Evolutionary conservation across 2,888 invertebrate genomes (phyloP), one percentile per base, ranked within the genome.

Genomic region (Odontocerum albicorne): DNA sequence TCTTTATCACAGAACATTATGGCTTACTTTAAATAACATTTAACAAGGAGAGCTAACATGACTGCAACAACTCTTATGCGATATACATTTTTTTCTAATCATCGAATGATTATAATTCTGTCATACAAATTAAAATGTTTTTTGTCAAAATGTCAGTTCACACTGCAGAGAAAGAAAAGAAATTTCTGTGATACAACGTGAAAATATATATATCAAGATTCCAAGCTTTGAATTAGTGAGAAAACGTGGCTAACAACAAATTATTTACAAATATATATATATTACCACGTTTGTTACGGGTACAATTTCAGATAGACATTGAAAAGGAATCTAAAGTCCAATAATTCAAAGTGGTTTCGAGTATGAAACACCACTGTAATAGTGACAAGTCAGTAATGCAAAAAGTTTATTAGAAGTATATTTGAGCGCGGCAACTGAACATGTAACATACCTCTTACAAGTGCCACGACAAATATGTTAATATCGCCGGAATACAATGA

Each of bases 1-100:
- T 39, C 49, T 62, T 61, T 62, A 62, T 62, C 62, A 62, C 62
- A 62, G 62, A 62, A 60, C 62, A 62, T 59, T 62, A 62, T 62
- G 62, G 62, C 59, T 59, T 62, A 59, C 55, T 55, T 60, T 59
- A 62, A 59, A 59, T 57, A 62, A 61, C 61, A 59, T 61, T 61
- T 59, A 61, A 59, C 59, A 59, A 61, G 57, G 49, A 59, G 59
- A 59, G 55, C 59, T 57, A 62, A 59, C 55, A 57, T 60, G 59
- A 60, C 55, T 54, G 54, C 59, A 59, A 59, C 51, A 38, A 55
- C 55, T 57, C 50, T 52, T 51, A 54, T 46, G 57, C 49, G 31
- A 57, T 49, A 49, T 42, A 13, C 17, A 42, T 19, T 31, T 45
- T 45, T 21, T 49, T 38, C 17, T 49, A 49, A 49, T 32, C 49